Percentiles rank a stretch among this genome's conserved stretches.
Evolutionary conservation across 2,888 invertebrate genomes (phyloP).

Genomic region (Nowickia ferox): DNA sequence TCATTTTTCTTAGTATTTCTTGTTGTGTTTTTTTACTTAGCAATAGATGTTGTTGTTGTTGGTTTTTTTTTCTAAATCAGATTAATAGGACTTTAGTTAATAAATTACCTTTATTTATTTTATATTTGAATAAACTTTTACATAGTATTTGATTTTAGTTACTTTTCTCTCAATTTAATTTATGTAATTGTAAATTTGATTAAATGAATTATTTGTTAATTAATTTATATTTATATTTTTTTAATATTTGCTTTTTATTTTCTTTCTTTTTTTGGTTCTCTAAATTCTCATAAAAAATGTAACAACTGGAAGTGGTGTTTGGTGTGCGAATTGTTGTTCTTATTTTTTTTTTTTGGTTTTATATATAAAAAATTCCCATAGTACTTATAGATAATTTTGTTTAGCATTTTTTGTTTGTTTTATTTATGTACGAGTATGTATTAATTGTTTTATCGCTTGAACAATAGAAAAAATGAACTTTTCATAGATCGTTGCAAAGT

Average conservation of each 20-base stretch:
- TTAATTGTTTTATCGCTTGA: constrained; percentile 37
- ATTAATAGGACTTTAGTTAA: constrained; percentile 65
- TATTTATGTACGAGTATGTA: constrained; percentile 30
- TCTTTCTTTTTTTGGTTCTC: constrained; percentile 33
- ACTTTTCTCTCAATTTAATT: constrained; percentile 53
- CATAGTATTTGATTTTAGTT: constrained; percentile 59
- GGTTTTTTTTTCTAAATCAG: constrained; percentile 52
- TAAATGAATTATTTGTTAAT: constrained; percentile 52
- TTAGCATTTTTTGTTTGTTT: constrained; percentile 29
- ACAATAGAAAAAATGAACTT: constrained; percentile 55
- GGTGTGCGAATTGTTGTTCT: constrained; percentile 80
- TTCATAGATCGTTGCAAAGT: constrained; percentile 65
- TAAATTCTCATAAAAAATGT: constrained; percentile 71
- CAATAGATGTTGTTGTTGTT: constrained; percentile 39
- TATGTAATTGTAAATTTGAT: constrained; percentile 65
- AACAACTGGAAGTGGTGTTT: constrained; percentile 79
- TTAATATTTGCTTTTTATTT: constrained; percentile 63
- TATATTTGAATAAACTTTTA: constrained; percentile 61
- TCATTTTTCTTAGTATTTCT: constrained; percentile 36
- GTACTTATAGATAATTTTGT: constrained; percentile 63
- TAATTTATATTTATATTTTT: constrained; percentile 12
- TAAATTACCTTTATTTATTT: constrained; percentile 54
- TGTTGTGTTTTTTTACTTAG: constrained; percentile 44
- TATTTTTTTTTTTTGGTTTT: constrained; percentile 19
- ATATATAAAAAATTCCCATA: constrained; percentile 68